phyloP scores from a whole-genome alignment of 2,888 invertebrate genomes.

The Drosophila ustulata region DNA sequence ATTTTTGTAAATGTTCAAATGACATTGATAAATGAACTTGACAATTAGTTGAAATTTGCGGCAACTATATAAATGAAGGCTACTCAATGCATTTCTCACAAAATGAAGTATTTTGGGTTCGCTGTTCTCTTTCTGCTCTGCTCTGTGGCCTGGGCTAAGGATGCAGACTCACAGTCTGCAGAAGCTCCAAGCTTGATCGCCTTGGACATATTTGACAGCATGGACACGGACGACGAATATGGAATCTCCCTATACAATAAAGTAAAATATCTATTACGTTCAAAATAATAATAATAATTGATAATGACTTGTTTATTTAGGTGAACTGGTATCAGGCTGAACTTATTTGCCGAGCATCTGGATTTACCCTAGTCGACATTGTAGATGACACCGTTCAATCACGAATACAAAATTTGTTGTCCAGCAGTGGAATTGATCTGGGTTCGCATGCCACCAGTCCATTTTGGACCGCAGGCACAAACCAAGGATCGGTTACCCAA shows the following conservation, averaged over 20 bases:
- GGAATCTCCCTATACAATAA: neutral
- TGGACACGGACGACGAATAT: neutral
- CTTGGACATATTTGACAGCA: neutral
- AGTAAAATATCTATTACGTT: neutral
- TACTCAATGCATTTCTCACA: neutral
- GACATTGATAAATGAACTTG: slow-evolving; percentile 12
- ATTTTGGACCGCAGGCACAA: slow-evolving; percentile 7
- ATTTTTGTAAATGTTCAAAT: too few relatives aligned
- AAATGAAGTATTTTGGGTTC: slow-evolving; percentile 17
- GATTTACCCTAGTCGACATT: neutral
- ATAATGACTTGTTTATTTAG: neutral
- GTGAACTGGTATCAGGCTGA: slow-evolving; percentile 13
- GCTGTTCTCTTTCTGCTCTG: slow-evolving; percentile 13
- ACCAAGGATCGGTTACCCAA: neutral
- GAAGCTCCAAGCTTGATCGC: neutral
- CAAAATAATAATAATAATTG: neutral
- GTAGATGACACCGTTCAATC: neutral
- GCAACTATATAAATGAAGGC: neutral
- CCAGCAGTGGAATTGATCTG: neutral
- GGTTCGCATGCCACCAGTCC: neutral
- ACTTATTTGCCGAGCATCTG: neutral
- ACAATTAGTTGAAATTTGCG: neutral
- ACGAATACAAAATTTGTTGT: accelerated
- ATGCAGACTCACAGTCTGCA: neutral
- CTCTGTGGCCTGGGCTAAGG: slow-evolving; percentile 9